phyloP scores from a whole-genome alignment of 2,888 invertebrate species.

The Macaria notata region DNA sequence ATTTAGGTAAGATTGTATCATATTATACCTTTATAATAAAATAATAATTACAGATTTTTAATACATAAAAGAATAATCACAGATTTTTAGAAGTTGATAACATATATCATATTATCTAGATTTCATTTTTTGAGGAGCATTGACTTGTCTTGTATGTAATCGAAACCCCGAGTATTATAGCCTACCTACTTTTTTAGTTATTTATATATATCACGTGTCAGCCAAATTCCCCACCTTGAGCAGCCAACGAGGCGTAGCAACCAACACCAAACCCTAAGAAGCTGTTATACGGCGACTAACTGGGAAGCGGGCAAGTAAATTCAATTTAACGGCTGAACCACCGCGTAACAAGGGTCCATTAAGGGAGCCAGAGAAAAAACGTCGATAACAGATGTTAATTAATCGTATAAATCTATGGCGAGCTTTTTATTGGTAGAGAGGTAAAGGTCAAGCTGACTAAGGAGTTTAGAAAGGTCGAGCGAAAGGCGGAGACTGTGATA shows the following conservation, averaged over 20 bases:
- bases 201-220: too few relatives aligned
- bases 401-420: slow-evolving; percentile 66
- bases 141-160: too few relatives aligned
- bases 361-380: slow-evolving; percentile 65
- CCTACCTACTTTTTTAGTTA: too few relatives aligned
- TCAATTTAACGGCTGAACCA: slow-evolving; percentile 67
- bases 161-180: too few relatives aligned
- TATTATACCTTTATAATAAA: too few relatives aligned
- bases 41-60: too few relatives aligned
- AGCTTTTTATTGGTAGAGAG: slow-evolving; percentile 33
- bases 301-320: slow-evolving; percentile 52
- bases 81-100: too few relatives aligned
- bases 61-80: too few relatives aligned
- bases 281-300: slow-evolving; percentile 33
- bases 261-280: slow-evolving; percentile 38
- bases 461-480: slow-evolving; percentile 3
- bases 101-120: too few relatives aligned
- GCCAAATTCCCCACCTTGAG: too few relatives aligned
- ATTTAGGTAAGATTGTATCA: too few relatives aligned
- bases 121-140: too few relatives aligned
- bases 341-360: slow-evolving; percentile 59
- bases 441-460: slow-evolving; percentile 28
- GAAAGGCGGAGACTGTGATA: background rate
- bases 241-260: slow-evolving; percentile 9
- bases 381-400: slow-evolving; percentile 76